Percentiles rank a stretch among this genome's conserved stretches.
phyloP scores from a whole-genome alignment of 2,113 vertebrate species.

The Nymphicus hollandicus region DNA sequence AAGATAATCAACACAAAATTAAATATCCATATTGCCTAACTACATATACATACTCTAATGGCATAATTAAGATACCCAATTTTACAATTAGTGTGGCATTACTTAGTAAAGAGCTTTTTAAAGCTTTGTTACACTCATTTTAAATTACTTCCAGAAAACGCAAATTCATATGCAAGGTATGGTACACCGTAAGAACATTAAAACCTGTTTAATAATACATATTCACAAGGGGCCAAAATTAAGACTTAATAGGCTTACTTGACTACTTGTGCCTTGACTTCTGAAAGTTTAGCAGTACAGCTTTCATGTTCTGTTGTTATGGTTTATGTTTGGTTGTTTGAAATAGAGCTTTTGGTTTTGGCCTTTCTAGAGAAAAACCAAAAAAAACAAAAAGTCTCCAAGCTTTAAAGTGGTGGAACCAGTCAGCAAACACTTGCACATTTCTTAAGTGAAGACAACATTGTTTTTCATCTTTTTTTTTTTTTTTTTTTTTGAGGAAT shows the following conservation, averaged over 20 bases:
- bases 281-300: background rate
- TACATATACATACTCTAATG: conserved; percentile 2
- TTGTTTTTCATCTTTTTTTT: background rate
- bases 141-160: conserved; percentile 4
- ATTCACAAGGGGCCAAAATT: background rate
- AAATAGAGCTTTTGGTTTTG: background rate
- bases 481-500: background rate
- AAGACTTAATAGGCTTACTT: background rate
- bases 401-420: background rate
- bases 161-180: background rate
- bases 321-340: background rate
- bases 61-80: background rate
- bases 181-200: background rate
- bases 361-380: background rate
- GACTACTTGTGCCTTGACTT: background rate
- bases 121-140: conserved; percentile 18
- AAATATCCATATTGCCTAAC: conserved; percentile 22
- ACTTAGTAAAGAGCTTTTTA: conserved; percentile 32
- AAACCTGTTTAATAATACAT: background rate
- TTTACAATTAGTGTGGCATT: conserved; percentile 30
- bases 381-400: too few species aligned
- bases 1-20: conserved; percentile 39
- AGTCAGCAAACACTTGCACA: background rate
- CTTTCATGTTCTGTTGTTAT: background rate
- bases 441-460: background rate